Conservation (phyloP, 2,888 invertebrate species). For the Drosophila meridiana region DNA sequence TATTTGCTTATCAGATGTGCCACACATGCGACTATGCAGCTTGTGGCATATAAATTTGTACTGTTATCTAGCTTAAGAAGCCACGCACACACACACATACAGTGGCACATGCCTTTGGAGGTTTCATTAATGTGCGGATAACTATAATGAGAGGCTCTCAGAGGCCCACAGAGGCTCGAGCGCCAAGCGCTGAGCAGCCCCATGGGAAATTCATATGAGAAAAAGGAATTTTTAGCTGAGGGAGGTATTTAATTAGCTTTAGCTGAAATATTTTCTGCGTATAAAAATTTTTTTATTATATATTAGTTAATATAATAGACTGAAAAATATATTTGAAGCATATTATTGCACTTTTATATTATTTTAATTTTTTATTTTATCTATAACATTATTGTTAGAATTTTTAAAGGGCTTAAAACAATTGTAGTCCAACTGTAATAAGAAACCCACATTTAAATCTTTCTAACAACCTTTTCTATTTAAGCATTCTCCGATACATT, state of each 20-base stretch:
- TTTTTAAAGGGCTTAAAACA: background rate
- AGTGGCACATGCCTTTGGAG: constrained; percentile 45
- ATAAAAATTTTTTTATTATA: background rate
- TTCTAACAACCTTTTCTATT: constrained; percentile 5
- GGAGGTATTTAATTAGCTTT: constrained; percentile 23
- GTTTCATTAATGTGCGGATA: constrained; percentile 77
- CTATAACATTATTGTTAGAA: background rate
- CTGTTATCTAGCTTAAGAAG: constrained; percentile 45
- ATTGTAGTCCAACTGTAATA: background rate
- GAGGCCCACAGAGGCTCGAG: constrained; percentile 17
- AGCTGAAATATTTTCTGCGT: constrained; percentile 13
- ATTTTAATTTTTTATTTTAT: background rate
- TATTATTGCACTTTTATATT: background rate
- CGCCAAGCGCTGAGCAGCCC: constrained; percentile 4
- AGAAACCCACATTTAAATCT: background rate
- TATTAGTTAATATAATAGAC: background rate
- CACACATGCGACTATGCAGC: constrained; percentile 51
- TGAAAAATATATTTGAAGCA: background rate
- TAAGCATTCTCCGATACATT: background rate
- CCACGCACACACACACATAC: constrained; percentile 14
- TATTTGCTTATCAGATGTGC: constrained; percentile 48
- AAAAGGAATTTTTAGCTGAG: constrained; percentile 6
- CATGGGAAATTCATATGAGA: constrained; percentile 24
- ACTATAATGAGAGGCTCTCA: constrained; percentile 64
- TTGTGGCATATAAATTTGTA: constrained; percentile 63